phyloP scores from a whole-genome alignment of 2,888 invertebrate genomes.

The Lasioglossum figueresi region DNA sequence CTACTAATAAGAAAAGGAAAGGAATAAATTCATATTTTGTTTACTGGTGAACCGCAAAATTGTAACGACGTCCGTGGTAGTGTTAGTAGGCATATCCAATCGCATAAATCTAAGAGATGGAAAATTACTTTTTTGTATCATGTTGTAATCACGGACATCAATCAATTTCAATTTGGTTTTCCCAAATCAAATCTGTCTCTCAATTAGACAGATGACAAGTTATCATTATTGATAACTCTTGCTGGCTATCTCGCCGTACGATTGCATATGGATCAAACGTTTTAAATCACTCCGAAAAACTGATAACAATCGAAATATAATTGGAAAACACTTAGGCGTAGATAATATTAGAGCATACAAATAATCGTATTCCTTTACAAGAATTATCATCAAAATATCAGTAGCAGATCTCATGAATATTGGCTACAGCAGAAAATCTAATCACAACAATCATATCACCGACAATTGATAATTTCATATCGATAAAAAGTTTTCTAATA shows the following conservation, averaged over 20 bases:
- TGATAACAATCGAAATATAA: not conserved
- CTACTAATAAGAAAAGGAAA: not conserved
- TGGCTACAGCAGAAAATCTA: not conserved
- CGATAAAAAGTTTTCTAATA: no score
- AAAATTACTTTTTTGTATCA: not conserved
- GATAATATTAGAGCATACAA: not conserved
- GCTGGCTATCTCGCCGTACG: not conserved
- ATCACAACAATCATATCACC: no score
- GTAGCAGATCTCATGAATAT: not conserved
- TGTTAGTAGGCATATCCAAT: not conserved
- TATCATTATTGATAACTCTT: not conserved
- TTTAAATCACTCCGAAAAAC: not conserved
- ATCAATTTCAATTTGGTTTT: not conserved
- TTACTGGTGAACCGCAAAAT: not conserved
- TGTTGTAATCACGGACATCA: not conserved
- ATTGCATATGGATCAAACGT: not conserved
- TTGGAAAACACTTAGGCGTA: not conserved
- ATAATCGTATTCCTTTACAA: not conserved
- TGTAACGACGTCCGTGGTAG: not conserved
- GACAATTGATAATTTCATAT: no score
- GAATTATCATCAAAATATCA: not conserved
- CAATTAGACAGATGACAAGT: not conserved
- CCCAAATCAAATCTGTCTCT: not conserved
- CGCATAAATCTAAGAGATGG: not conserved
- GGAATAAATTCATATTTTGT: not conserved